Conservation (phyloP, 2,797 vertebrate species). For the Sardinella longiceps region DNA sequence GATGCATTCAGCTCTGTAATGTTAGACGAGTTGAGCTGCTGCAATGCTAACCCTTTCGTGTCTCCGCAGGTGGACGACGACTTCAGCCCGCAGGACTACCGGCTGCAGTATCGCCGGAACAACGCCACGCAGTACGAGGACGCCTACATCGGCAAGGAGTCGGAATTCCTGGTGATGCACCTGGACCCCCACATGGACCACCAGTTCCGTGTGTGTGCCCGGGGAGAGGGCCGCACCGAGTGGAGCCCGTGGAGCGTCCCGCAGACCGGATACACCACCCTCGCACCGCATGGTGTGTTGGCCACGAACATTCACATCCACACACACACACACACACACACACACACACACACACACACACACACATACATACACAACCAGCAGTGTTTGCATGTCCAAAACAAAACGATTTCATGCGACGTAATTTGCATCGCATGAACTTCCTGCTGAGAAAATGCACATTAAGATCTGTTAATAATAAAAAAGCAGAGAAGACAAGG, state of each 20-base stretch:
- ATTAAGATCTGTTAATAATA: neutral
- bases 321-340: neutral
- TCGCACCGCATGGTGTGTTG: constrained; percentile 86
- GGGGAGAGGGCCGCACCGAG: constrained; percentile 91
- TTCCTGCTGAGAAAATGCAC: neutral
- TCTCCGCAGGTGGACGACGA: constrained; percentile 89
- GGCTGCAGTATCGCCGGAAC: constrained; percentile 86
- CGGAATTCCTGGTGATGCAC: constrained; percentile 89
- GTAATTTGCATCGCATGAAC: neutral
- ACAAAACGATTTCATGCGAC: neutral
- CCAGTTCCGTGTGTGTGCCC: constrained; percentile 90
- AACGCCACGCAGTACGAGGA: constrained; percentile 86
- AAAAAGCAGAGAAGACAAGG: neutral
- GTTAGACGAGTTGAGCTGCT: neutral
- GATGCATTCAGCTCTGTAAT: neutral
- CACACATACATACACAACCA: neutral
- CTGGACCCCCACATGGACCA: constrained; percentile 88
- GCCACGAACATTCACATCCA: neutral
- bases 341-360: neutral
- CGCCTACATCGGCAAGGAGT: constrained; percentile 86
- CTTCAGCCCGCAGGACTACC: constrained; percentile 86
- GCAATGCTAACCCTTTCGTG: neutral
- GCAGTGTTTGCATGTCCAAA: neutral
- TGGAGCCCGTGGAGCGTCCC: constrained; percentile 97
- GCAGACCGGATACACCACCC: constrained; percentile 82